These are phyloP conservation scores for Entomobrya proxima DNA, from an alignment of 2,888 invertebrate genomes.

Conservation along the genomic window DNA sequence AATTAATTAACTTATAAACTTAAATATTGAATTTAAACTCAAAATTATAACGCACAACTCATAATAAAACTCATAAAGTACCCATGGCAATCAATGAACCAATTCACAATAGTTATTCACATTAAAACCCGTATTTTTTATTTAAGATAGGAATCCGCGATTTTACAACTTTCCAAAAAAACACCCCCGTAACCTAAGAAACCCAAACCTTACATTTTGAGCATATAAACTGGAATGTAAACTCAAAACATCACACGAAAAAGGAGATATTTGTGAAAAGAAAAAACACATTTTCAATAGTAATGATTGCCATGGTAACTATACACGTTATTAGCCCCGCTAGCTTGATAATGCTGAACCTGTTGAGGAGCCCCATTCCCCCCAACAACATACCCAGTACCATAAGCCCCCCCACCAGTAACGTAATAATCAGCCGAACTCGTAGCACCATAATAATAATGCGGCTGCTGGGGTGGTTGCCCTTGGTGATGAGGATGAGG, in stretches of 20 bases:
- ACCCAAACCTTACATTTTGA: slow-evolving; percentile 2
- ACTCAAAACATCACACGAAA: background rate
- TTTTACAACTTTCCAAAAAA: too few species aligned
- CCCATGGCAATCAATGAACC: slow-evolving; percentile 25
- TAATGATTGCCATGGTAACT: slow-evolving; percentile 57
- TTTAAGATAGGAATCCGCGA: too few species aligned
- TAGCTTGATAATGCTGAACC: background rate
- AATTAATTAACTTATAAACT: background rate
- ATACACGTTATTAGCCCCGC: slow-evolving; percentile 20
- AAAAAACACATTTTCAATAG: slow-evolving; percentile 3
- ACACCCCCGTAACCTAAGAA: background rate
- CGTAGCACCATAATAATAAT: slow-evolving; percentile 19
- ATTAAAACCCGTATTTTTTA: too few species aligned
- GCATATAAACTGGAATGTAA: background rate
- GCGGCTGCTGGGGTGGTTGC: too few species aligned
- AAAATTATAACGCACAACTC: too few species aligned
- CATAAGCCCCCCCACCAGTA: background rate
- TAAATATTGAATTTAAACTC: slow-evolving; percentile 1
- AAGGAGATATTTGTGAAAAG: slow-evolving; percentile 15
- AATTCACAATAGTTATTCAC: too few species aligned
- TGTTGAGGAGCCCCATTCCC: background rate
- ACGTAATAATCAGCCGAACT: background rate
- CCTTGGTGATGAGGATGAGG: background rate
- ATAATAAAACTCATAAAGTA: slow-evolving; percentile 18
- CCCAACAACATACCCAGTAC: background rate